Base-by-base conservation (phyloP, 2,888 invertebrate species). In the Deilephila elpenor region DNA sequence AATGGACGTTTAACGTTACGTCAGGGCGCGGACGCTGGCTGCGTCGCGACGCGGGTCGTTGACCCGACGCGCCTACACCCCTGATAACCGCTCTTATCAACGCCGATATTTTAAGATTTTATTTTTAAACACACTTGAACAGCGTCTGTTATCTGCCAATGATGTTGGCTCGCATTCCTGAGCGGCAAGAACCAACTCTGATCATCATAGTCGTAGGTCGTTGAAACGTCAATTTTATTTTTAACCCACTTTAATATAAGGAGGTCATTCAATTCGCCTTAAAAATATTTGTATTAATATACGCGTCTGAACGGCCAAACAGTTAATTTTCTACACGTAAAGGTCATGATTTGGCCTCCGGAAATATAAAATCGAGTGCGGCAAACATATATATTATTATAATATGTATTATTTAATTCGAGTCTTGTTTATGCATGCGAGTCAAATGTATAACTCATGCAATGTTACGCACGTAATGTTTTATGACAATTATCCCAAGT, bases 1-100 rank as follows among this genome's bases (percentile, higher is more conserved):
- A 56, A n/a, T 56, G n/a, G 56, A 56, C 14, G 44, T 11, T 44
- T 44, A 44, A 44, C 44, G 14, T 56, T n/a, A 14, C 14, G 56
- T 56, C 19, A 20, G 29, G 17, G 44, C 64, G 64, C 64, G 44
- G 60, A 64, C 64, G 64, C 64, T 37, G 64, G 14, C 20, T 44
- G 62, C 75, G 87, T 87, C 87, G 74, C 75, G 73, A 75, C 79
- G 74, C 82, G 83, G 80, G 73, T 83, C 82, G 81, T 62, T 76
- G 82, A 64, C 37, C 44, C 64, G 64, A 37, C 64, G 64, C 64
- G 37, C 64, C 64, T 37, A 44, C 64, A 20, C 37, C 20, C 37
- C 20, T 64, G 64, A 64, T 64, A 64, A 64, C 64, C 44, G 37
- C 37, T 29, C 14, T 61, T 64, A 64, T 64, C 64, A 44, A 56